Percentiles rank a stretch among this genome's conserved stretches.
phyloP scores from a whole-genome alignment of 2,113 vertebrate genomes.

The Rhipidura dahli region DNA sequence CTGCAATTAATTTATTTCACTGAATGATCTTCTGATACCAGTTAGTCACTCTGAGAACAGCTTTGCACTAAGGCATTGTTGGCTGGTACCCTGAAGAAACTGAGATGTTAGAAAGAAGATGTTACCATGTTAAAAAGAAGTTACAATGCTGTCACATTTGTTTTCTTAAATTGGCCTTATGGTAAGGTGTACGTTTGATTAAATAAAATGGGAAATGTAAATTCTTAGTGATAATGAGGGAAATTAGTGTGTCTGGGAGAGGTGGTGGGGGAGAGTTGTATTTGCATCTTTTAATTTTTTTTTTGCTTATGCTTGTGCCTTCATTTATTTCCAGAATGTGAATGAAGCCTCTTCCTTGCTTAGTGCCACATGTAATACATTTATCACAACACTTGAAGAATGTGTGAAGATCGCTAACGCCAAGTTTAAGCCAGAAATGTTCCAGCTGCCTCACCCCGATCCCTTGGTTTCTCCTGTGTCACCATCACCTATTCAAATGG shows the following conservation, averaged over 20 bases:
- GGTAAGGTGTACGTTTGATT: not conserved
- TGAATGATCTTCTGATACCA: not conserved
- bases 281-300: not conserved
- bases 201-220: not conserved
- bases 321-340: slow-evolving; percentile 77
- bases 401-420: slow-evolving; percentile 95
- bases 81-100: not conserved
- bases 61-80: not conserved
- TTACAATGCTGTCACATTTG: not conserved
- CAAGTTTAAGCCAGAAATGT: slow-evolving; percentile 90
- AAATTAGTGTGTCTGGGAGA: not conserved
- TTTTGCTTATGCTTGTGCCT: not conserved
- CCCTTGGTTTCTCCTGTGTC: slow-evolving; percentile 85
- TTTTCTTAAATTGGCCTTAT: not conserved
- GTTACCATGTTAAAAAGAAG: not conserved
- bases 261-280: not conserved
- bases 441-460: slow-evolving; percentile 73
- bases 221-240: not conserved
- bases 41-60: not conserved
- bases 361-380: slow-evolving; percentile 94
- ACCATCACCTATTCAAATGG: slow-evolving; percentile 87
- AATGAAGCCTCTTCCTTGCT: slow-evolving; percentile 90
- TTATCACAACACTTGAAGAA: slow-evolving; percentile 95
- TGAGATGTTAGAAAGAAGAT: not conserved
- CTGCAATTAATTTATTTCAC: not conserved